These are phyloP conservation scores for Oryzias sinensis DNA, from an alignment of 2,797 vertebrate species.

Conservation along the genomic window DNA sequence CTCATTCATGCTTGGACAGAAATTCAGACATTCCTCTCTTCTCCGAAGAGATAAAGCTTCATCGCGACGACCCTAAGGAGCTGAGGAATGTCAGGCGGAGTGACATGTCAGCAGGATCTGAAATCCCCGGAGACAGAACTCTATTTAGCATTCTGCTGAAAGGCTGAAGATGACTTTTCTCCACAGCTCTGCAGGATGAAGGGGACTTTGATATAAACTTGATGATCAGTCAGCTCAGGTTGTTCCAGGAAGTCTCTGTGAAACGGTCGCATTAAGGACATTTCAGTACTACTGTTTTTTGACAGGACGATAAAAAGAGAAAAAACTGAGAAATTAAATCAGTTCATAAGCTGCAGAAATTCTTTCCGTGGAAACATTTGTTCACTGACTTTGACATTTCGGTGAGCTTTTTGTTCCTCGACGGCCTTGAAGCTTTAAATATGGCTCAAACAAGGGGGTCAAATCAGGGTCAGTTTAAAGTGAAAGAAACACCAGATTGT, in stretches of 20 bases:
- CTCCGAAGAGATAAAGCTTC: conserved; percentile 56
- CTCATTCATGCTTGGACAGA: conserved; percentile 42
- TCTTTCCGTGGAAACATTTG: too few relatives aligned
- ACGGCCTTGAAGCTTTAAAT: too few relatives aligned
- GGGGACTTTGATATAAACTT: conserved; percentile 25
- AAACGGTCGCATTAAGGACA: not conserved
- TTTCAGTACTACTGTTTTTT: too few relatives aligned
- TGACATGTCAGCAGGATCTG: conserved; percentile 60
- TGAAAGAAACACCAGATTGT: too few relatives aligned
- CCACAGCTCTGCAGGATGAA: conserved; percentile 30
- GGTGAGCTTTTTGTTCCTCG: too few relatives aligned
- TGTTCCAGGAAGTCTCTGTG: conserved; percentile 11
- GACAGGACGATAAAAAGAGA: too few relatives aligned
- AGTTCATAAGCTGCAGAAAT: too few relatives aligned
- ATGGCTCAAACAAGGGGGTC: too few relatives aligned
- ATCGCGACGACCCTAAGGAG: conserved; percentile 48
- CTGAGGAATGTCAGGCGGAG: conserved; percentile 55
- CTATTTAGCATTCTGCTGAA: conserved; percentile 65
- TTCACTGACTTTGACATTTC: too few relatives aligned
- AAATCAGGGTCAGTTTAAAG: too few relatives aligned
- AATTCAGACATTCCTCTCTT: conserved; percentile 43
- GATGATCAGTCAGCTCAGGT: conserved; percentile 11
- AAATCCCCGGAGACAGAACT: conserved; percentile 39
- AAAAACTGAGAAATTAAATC: too few relatives aligned
- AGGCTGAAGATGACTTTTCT: conserved; percentile 41